Base-by-base conservation (phyloP, 2,113 vertebrate species). In the Alces alces region DNA sequence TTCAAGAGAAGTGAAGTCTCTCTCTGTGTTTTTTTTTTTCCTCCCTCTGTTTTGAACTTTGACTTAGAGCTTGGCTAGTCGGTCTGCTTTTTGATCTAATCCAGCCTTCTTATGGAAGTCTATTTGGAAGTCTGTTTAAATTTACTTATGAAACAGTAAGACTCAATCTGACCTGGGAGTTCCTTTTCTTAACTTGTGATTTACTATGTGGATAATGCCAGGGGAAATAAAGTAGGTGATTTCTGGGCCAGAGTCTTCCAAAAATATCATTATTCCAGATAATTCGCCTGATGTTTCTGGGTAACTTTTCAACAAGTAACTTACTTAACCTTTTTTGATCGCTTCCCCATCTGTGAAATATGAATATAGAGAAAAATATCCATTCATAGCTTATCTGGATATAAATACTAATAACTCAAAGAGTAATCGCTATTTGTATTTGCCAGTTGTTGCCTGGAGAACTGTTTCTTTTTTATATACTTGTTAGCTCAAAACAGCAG, bases 101-200 rank as follows among this genome's bases (percentile, higher is more conserved):
- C 50, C 91, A 97, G 27, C 28, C 89, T 90, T 93, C 83, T 64
- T 91, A 36, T 55, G 28, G 70, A 95, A 84, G 73, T 91, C 89
- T 91, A 0, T 91, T 70, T 47, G 60, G 33, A 57, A 79, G 39
- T 80, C 73, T 84, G 0, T 84, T 90, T 83, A 79, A 86, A 86
- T 66, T 87, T 76, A 90, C 58, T 23, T 36, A 45, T 25, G 84
- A 43, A 93, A 28, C 12, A 93, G 45, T 7, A 73, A 85, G 54
- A 64, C 43, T 88, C 15, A 66, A 3, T 90, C 27, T 57, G 58
- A 96, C 47, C 52, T 50, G 43, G 39, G 14, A 50, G 30, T 91
- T 96, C 54, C 66, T 93, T 96, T 96, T 61, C 76, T 91, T 89
- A 21, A 66, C 54, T 61, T 82, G 30, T 90, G 92, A 57, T 76